These are phyloP conservation scores for Mesocricetus auratus DNA, from an alignment of 2,113 vertebrate genomes.

Conservation along the genomic window DNA sequence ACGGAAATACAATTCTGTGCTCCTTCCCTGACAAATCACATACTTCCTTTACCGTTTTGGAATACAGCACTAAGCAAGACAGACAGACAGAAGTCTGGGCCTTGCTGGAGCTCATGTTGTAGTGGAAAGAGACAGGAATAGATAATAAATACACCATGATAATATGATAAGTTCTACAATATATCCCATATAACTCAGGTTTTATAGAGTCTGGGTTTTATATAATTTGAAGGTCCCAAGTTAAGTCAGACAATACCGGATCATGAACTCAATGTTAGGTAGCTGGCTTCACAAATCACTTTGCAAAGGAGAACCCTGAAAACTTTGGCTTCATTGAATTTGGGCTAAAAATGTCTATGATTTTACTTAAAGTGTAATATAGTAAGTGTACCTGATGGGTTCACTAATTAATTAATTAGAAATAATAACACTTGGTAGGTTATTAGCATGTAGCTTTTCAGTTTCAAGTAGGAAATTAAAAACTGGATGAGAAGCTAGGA, in stretches of 20 bases:
- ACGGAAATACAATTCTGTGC: neutral
- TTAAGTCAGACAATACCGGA: neutral
- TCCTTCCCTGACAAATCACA: neutral
- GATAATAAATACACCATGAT: neutral
- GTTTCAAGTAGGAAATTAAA: neutral
- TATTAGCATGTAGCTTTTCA: neutral
- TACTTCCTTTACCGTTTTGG: neutral
- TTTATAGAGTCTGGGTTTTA: conserved; percentile 26
- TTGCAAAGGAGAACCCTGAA: neutral
- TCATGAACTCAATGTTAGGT: neutral
- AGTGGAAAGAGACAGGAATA: neutral
- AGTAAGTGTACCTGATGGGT: neutral
- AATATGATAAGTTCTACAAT: neutral
- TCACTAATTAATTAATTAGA: neutral
- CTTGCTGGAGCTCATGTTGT: neutral
- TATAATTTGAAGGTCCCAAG: neutral
- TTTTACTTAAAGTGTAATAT: neutral
- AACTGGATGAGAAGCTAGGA: neutral
- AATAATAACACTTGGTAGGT: neutral
- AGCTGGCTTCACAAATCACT: neutral
- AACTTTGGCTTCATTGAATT: neutral
- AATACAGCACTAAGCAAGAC: neutral
- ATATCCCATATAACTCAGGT: neutral
- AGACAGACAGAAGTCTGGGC: neutral
- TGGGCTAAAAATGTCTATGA: neutral